Conservation (phyloP, 1,140 invertebrate species). For the Dolichoris vasculosae region DNA sequence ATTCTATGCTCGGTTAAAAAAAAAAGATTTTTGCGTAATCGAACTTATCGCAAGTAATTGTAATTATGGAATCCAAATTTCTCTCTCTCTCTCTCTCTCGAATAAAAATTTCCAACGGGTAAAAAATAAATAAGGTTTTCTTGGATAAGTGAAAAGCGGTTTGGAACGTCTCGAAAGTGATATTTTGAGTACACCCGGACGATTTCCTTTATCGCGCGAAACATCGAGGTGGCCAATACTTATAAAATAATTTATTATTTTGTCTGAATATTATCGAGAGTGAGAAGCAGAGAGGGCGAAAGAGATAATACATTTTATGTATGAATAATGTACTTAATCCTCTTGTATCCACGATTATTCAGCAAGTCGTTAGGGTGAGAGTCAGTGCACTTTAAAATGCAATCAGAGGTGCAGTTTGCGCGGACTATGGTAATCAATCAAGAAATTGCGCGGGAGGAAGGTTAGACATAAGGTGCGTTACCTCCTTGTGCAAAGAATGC, state of each 20-base stretch:
- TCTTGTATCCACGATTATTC: conserved; percentile 30
- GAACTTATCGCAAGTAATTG: too few species aligned
- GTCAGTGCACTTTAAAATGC: conserved; percentile 31
- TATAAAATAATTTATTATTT: conserved; percentile 14
- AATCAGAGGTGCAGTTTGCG: conserved; percentile 31
- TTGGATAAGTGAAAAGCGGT: too few species aligned
- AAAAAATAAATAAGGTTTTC: too few species aligned
- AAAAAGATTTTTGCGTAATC: too few species aligned
- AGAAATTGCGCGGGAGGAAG: conserved; percentile 25
- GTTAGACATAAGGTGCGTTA: conserved; percentile 3
- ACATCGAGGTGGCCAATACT: neutral
- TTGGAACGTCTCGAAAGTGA: too few species aligned
- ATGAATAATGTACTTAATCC: conserved; percentile 25
- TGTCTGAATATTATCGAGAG: neutral
- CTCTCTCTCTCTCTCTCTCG: too few species aligned
- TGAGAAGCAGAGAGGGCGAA: neutral
- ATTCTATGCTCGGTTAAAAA: neutral
- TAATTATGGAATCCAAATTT: too few species aligned
- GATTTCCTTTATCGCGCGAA: neutral
- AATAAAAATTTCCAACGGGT: too few species aligned
- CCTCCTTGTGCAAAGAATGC: neutral
- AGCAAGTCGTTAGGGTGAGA: conserved; percentile 31
- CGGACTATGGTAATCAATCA: conserved; percentile 37
- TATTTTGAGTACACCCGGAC: too few species aligned
- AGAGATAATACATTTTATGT: neutral